Conservation (phyloP, 2,113 vertebrate species). For the Psettodes erumei region DNA sequence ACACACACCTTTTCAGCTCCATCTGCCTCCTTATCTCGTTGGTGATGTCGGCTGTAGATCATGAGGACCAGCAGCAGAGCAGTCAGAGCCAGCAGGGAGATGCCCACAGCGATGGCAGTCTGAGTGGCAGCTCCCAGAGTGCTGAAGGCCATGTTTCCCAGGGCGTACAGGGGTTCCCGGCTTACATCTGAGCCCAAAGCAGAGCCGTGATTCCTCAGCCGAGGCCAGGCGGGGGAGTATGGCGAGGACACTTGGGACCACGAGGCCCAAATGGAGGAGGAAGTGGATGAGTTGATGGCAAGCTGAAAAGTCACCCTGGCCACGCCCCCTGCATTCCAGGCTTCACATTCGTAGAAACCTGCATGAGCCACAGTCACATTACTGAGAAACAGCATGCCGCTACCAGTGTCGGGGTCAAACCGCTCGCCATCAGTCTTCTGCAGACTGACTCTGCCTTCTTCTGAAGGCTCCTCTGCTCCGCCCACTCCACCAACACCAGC, state of each 20-base stretch:
- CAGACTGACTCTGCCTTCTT: conserved; percentile 57
- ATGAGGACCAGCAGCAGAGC: conserved; percentile 87
- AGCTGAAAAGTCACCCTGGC: conserved; percentile 88
- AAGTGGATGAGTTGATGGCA: conserved; percentile 85
- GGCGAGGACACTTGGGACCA: conserved; percentile 77
- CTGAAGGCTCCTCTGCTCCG: conserved; percentile 52
- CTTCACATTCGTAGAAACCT: conserved; percentile 91
- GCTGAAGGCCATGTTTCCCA: conserved; percentile 91
- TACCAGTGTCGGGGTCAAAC: conserved; percentile 87
- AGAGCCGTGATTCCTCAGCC: conserved; percentile 65
- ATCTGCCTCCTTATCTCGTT: conserved; percentile 81
- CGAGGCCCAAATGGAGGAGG: conserved; percentile 74
- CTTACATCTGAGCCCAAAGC: conserved; percentile 78
- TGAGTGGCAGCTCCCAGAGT: conserved; percentile 88
- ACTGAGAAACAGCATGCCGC: conserved; percentile 90
- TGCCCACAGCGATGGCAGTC: conserved; percentile 88
- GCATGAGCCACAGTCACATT: conserved; percentile 90
- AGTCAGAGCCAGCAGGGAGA: conserved; percentile 88
- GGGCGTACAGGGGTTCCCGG: conserved; percentile 84
- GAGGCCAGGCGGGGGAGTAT: conserved; percentile 66
- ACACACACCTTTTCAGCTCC: conserved; percentile 72
- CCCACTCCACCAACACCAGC: conserved; percentile 42
- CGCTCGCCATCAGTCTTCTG: conserved; percentile 71
- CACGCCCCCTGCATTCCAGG: conserved; percentile 89
- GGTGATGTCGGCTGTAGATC: conserved; percentile 88